Base-by-base conservation (phyloP, 1,140 invertebrate genomes). In the Pseudomyrmex cubaensis region DNA sequence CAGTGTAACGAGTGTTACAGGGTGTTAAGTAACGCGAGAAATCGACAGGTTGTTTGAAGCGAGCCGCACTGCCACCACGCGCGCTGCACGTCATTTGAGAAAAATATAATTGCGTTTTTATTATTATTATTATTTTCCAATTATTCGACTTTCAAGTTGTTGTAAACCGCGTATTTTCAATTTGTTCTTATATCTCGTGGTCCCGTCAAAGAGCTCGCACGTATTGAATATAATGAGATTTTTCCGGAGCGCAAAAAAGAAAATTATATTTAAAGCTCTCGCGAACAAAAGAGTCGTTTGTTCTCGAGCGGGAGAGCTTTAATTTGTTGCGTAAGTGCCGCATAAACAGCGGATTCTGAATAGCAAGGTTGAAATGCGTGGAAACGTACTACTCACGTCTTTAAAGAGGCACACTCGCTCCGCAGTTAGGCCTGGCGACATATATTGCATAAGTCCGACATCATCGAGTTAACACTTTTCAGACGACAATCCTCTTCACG, bases 401-500 rank as follows among this genome's bases (percentile, higher is more conserved):
- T 86, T 87, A 86, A 84, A 87, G 86, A 87, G 80, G 80, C 73
- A 74, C 86, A 69, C 74, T 86, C 80, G 66, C 61, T 87, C 44
- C 48, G 46, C 61, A 3, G 44, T 64, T 64, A 57, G 22, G 20
- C 52, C n/a, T 10, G 61, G 13, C 56, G 15, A 25, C 20, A 17
- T 35, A 17, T 35, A 44, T 66, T 13, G 44, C 44, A 57, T 54
- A 48, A 59, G 52, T 35, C 20, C 20, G 44, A 4, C 10, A 57
- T 70, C 59, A 10, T 57, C 64, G 35, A 46, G 20, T 46, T 80
- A 22, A 69, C 52, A 80, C 54, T 72, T 17, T 35, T 35, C 35
- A 35, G 76, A 12, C 15, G 44, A 78, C 44, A 44, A 57, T 69
- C 54, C 56, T 35, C 3, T 5, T 35, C 35, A 35, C 63, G 46